Base-by-base conservation (phyloP, 2,797 vertebrate species). In the Danio kyathit region DNA sequence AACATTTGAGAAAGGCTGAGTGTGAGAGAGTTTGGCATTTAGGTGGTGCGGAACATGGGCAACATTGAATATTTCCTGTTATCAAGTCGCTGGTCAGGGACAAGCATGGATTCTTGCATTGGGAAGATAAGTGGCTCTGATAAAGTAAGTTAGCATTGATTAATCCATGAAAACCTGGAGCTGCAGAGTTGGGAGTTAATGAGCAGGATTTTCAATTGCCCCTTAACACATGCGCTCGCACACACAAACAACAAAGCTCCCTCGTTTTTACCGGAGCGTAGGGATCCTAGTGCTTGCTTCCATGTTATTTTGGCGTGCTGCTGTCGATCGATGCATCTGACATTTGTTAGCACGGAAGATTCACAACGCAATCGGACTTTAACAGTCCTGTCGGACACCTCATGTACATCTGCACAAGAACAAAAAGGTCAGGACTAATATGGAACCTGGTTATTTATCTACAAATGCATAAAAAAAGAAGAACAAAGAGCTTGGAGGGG, bases 131-230 rank as follows among this genome's bases (percentile, higher is more conserved):
- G 93, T 94, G 94, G 93, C 92, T 94, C 92, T 94, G 93, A 95
- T 95, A 94, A 95, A 94, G 92, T 93, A 93, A 93, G 94, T 94
- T 94, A 95, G 88, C 92, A 95, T 94, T 94, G 94, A 95, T 95
- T 94, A 94, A 95, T 95, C 94, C 92, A 94, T 94, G 92, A 94
- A 94, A 95, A 94, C 91, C 89, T 81, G 89, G 89, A 83, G 88
- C 92, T 91, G 89, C 89, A 89, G 91, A 91, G 90, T 92, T 90
- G 89, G 64, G 91, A 94, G 92, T 91, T 95, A 95, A 94, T 94
- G 92, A 94, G 92, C 90, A 93, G 87, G 92, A 87, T 92, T 94
- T 94, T 93, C 90, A 90, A 90, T 93, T 91, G 91, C 88, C 87
- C 83, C 60, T 40, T 84, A 82, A 84, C 90, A 88, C 91, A 91